Conservation (phyloP, 2,888 invertebrate genomes). For the Eupelmus urozonus region DNA sequence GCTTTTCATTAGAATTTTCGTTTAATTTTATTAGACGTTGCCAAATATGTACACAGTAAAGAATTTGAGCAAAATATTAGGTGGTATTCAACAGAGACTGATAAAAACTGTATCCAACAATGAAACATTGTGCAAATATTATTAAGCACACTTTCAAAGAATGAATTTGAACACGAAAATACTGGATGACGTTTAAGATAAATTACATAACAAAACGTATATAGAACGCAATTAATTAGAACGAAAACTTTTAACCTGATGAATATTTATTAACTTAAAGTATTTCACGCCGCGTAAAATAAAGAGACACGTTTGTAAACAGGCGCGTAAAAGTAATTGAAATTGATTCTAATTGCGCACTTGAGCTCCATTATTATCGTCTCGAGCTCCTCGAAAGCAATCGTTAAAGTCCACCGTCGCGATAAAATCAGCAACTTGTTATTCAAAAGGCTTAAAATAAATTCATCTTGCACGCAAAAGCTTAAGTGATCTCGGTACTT, state of each 20-base stretch:
- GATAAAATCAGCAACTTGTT: conserved; percentile 40
- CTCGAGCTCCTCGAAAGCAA: background rate
- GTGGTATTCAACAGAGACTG: background rate
- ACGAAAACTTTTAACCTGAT: too few relatives aligned
- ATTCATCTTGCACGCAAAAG: background rate
- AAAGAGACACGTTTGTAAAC: background rate
- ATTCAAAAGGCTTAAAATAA: conserved; percentile 15
- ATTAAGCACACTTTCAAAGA: too few relatives aligned
- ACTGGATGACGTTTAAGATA: too few relatives aligned
- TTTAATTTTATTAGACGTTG: background rate
- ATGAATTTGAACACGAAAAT: too few relatives aligned
- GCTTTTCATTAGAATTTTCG: background rate
- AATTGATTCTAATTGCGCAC: conserved; percentile 5
- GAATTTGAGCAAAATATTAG: background rate
- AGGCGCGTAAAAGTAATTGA: background rate
- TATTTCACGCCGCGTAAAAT: background rate
- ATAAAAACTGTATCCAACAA: background rate
- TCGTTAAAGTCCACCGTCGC: background rate
- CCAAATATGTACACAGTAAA: background rate
- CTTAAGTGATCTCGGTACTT: too few relatives aligned
- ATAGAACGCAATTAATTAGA: too few relatives aligned
- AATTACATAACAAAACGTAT: too few relatives aligned
- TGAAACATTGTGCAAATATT: background rate
- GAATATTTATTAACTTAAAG: too few relatives aligned
- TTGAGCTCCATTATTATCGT: conserved; percentile 1